Evolutionary conservation across 2,888 invertebrate genomes (phyloP).

Genomic region (Brenthis hecate): DNA sequence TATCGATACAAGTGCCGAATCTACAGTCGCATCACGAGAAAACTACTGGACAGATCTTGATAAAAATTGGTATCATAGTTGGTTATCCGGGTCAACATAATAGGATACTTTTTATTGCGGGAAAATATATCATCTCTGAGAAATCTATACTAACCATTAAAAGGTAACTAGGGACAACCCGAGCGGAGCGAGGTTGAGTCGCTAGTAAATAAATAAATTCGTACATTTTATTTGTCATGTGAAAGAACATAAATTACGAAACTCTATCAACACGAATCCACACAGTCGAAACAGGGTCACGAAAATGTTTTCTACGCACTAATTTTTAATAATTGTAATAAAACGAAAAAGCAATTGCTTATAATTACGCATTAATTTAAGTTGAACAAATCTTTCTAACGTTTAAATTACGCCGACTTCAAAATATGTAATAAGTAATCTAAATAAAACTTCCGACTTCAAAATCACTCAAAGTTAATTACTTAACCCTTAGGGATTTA

Average conservation of each 20-base stretch:
- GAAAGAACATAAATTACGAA: constrained; percentile 1
- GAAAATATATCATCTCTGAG: too few species aligned
- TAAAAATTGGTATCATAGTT: too few species aligned
- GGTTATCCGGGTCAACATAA: too few species aligned
- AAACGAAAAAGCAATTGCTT: constrained; percentile 5
- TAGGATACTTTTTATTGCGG: too few species aligned
- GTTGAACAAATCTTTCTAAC: background rate
- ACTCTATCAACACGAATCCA: constrained; percentile 4
- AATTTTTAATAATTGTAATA: background rate
- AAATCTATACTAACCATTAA: too few species aligned
- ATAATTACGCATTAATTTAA: background rate
- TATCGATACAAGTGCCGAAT: too few species aligned
- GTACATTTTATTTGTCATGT: background rate
- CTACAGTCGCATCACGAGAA: too few species aligned
- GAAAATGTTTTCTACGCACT: constrained; percentile 18
- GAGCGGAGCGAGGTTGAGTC: too few species aligned
- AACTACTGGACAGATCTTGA: too few species aligned
- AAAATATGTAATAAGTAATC: background rate
- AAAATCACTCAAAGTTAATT: too few species aligned
- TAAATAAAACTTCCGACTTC: background rate
- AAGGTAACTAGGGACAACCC: too few species aligned
- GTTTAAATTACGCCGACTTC: background rate
- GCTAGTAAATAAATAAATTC: background rate
- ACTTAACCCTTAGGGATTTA: too few species aligned
- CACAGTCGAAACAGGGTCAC: constrained; percentile 16